Base-by-base conservation (phyloP, 2,888 invertebrate species). In the Quadroppia sp. region DNA sequence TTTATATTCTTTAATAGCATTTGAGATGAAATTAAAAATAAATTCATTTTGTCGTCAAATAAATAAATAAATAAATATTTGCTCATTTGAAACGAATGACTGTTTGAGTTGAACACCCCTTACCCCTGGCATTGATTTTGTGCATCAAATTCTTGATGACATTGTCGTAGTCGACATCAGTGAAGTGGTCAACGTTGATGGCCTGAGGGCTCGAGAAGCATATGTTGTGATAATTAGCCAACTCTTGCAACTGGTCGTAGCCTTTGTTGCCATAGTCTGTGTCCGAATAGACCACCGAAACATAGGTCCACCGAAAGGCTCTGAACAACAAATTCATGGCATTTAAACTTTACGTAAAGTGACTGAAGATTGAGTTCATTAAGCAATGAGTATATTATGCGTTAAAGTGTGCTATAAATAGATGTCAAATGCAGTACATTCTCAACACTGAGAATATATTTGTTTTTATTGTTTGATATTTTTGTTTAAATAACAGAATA, bases 231-330 rank as follows among this genome's bases (percentile, higher is more conserved):
- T 81, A 80, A 11, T 77, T 79, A 0, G 85, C 84, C 53, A 84
- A 78, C 1, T 76, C 79, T 48, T 80, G 80, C 50, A 86, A 80
- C 42, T 83, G 84, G 76, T 84, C 84, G 78, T 84, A 85, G 1
- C 86, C 86, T 76, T 83, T 84, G 75, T 82, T 82, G 0, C 86
- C 86, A 77, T 86, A 86, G 77, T 85, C 86, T n/a, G 85, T 84
- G 78, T 86, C 85, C 48, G 85, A 84, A 79, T 86, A 86, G 3
- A 86, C 83, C 6, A 85, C 82, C 2, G 85, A 84, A 4, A 85
- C 86, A 80, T 86, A 86, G 4, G 83, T 83, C 86, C 86, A 86
- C n/a, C 81, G 80, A 79, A 85, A 84, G 40, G 79, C 78, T 74
- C 86, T 86, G 25, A 36, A 36, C 36, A 36, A 36, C 9, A 36